Percentiles rank a stretch among this genome's conserved stretches.
phyloP scores from a whole-genome alignment of 1,140 invertebrate species.

The Bursaphelenchus mucronatus region DNA sequence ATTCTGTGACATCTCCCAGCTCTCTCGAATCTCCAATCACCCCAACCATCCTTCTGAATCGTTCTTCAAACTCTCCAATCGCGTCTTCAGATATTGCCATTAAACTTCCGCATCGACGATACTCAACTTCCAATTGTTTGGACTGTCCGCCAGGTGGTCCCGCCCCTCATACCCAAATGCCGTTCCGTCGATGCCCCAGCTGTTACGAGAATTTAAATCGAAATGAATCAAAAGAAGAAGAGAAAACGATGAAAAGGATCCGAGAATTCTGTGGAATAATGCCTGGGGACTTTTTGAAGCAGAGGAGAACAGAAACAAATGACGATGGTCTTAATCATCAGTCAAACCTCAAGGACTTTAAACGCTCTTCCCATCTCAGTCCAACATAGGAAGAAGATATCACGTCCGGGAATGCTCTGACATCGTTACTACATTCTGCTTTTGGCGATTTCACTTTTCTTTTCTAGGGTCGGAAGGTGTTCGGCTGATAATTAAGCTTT shows the following conservation, averaged over 20 bases:
- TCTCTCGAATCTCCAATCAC: neutral
- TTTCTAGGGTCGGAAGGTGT: too few relatives aligned
- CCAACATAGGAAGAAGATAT: too few relatives aligned
- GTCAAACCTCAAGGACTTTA: too few relatives aligned
- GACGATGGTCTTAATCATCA: too few relatives aligned
- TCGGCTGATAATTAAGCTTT: too few relatives aligned
- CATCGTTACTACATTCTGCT: too few relatives aligned
- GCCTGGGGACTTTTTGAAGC: constrained; percentile 21
- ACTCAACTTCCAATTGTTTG: constrained; percentile 14
- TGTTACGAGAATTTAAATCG: constrained; percentile 16
- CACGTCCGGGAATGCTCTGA: too few relatives aligned
- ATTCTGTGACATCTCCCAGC: neutral
- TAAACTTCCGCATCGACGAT: constrained; percentile 3
- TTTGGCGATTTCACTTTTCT: too few relatives aligned
- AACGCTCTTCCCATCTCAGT: too few relatives aligned
- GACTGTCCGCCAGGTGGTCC: constrained; percentile 4
- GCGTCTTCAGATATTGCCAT: neutral
- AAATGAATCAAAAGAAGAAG: neutral
- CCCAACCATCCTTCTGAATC: constrained; percentile 12
- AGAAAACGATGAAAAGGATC: constrained; percentile 15
- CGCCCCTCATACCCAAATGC: constrained; percentile 18
- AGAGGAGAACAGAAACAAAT: constrained; percentile 10
- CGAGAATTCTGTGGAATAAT: constrained; percentile 22
- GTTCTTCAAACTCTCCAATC: neutral
- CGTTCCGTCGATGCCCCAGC: constrained; percentile 18